These are phyloP conservation scores for Polypedilum pembai DNA, from an alignment of 1,140 invertebrate genomes.

Conservation along the genomic window DNA sequence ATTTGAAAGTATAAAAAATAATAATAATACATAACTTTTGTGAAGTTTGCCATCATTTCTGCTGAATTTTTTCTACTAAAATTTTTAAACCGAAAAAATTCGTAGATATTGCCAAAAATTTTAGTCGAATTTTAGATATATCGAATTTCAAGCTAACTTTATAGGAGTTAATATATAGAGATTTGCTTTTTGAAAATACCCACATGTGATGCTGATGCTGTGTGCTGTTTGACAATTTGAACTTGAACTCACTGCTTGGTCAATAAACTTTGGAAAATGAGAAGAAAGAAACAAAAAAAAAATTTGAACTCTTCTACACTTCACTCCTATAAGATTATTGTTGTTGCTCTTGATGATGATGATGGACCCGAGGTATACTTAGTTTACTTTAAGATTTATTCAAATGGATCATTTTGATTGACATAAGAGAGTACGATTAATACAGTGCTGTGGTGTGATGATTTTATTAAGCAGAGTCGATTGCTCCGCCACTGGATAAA, in stretches of 20 bases:
- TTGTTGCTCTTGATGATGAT: not conserved
- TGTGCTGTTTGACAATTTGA: not conserved
- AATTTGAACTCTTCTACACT: not conserved
- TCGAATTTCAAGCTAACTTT: too few relatives aligned
- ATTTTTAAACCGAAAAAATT: too few relatives aligned
- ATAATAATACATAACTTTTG: too few relatives aligned
- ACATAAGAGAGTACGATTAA: not conserved
- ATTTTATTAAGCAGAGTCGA: not conserved
- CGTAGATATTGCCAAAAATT: too few relatives aligned
- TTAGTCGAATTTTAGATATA: too few relatives aligned
- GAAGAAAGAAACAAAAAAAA: not conserved
- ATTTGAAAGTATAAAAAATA: not conserved
- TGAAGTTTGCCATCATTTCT: too few relatives aligned
- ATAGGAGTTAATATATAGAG: too few relatives aligned
- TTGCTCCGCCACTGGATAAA: constrained; percentile 15
- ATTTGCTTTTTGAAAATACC: not conserved
- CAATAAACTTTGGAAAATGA: constrained; percentile 1
- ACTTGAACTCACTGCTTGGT: constrained; percentile 4
- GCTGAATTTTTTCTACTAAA: too few relatives aligned
- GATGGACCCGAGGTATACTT: not conserved
- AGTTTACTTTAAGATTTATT: constrained; percentile 3
- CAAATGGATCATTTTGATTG: constrained; percentile 18
- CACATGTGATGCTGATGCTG: not conserved
- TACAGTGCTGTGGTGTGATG: not conserved
- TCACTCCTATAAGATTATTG: not conserved